A percentile compares a stretch with the other conserved stretches of the same genome.
Evolutionary conservation across 2,797 vertebrate genomes (phyloP).

Genomic region (Psittacula derbiana): DNA sequence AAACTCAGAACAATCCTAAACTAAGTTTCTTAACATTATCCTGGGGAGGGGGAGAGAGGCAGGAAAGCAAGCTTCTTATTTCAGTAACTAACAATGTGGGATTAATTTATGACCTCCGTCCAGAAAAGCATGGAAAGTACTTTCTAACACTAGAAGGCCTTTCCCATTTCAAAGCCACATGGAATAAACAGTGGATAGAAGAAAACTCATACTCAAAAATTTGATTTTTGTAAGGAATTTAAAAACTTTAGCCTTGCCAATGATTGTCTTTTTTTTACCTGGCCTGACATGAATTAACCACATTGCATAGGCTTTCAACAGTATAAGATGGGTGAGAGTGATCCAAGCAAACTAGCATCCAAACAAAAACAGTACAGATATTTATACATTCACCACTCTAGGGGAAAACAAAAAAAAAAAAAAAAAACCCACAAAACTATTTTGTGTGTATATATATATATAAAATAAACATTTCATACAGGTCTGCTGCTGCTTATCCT

Average conservation of each 20-base stretch:
- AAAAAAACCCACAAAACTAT: neutral
- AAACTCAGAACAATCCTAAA: neutral
- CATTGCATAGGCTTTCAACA: neutral
- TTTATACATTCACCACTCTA: neutral
- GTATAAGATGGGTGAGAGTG: neutral
- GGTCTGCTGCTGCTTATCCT: neutral
- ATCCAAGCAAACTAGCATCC: neutral
- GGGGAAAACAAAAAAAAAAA: neutral
- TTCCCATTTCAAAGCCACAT: neutral
- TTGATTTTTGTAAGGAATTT: rapidly evolving
- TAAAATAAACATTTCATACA: neutral
- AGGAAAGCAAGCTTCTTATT: neutral
- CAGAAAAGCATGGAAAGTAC: neutral
- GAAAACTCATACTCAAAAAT: neutral
- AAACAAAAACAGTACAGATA: neutral
- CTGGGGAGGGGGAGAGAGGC: rapidly evolving
- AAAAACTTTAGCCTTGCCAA: neutral
- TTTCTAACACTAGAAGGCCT: neutral
- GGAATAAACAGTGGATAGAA: neutral
- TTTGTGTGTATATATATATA: too few relatives aligned
- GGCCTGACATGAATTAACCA: neutral
- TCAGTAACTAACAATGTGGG: neutral
- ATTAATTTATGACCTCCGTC: neutral
- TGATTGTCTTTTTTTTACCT: neutral
- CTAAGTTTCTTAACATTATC: neutral